Base-by-base conservation (phyloP, 2,888 invertebrate species). In the Melieria crassipennis region DNA sequence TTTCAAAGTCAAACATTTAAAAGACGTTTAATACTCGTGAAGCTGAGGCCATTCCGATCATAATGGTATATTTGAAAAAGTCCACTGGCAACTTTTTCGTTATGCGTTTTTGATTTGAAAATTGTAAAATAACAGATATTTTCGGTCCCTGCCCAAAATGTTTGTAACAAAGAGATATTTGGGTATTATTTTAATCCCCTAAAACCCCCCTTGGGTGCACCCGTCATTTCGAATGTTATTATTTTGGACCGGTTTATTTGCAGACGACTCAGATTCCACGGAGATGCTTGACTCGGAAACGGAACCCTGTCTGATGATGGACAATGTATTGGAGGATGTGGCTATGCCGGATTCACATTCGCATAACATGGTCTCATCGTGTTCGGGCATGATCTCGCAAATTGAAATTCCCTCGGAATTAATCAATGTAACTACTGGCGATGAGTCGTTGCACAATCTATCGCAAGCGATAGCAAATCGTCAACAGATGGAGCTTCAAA, bases 221-320 rank as follows among this genome's bases (percentile, higher is more conserved):
- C 50, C 7, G 9, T 50, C 11, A 50, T 50, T 50, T 50, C 50
- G 2, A 10, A 10, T 50, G 11, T 50, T 7, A 50, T 50, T 7
- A 50, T 50, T 50, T 50, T 50, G 50, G 11, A 10, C 11, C 3
- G 9, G 9, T 50, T 50, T 50, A 9, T 50, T 46, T 10, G 13
- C 75, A 92, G 92, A 92, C 78, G 91, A 91, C 82, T 88, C 88
- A 46, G 93, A 93, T 86, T 93, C 93, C 16, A 92, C 78, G 30
- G 94, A 94, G 81, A 88, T 94, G 84, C 88, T 94, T 52, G 94
- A 94, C 85, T 94, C 93, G 0, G 94, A 94, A 88, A 94, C 94
- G 0, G 94, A 94, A 81, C 94, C 94, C 0, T 93, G 93, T 79
- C 88, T 94, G 42, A 93, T 94, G 89, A 94, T 93, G 88, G 94